Percentiles rank a stretch among this genome's conserved stretches.
These are phyloP conservation scores for Chamaea fasciata DNA, from an alignment of 2,113 vertebrate species.

Conservation along the genomic window DNA sequence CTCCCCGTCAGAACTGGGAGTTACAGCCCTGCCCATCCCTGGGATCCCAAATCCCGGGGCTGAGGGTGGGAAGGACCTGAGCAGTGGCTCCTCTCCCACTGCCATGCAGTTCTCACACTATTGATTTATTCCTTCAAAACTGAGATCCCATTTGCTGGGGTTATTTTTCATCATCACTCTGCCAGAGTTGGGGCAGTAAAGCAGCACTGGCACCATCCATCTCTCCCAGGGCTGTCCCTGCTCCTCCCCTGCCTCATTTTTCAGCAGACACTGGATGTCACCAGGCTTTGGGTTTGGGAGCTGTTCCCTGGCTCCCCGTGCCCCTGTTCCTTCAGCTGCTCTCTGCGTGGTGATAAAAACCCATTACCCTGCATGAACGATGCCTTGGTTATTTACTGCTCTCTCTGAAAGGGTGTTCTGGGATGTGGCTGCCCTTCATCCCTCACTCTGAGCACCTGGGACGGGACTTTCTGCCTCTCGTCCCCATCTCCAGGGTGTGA, in stretches of 20 bases:
- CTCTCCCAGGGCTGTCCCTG: neutral
- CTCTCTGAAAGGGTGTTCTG: neutral
- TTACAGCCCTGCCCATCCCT: neutral
- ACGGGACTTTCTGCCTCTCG: neutral
- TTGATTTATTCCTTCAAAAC: neutral
- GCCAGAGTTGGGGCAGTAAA: neutral
- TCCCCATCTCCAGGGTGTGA: neutral
- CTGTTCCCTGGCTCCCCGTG: neutral
- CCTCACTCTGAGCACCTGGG: neutral
- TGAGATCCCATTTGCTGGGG: neutral
- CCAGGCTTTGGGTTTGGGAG: neutral
- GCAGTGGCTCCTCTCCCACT: neutral
- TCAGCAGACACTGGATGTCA: neutral
- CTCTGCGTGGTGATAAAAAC: neutral
- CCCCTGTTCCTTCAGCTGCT: neutral
- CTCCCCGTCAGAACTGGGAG: no score
- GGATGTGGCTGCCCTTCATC: neutral
- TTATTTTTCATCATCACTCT: neutral
- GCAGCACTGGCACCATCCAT: neutral
- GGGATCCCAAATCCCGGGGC: neutral
- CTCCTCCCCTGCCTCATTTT: neutral
- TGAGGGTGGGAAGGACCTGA: neutral
- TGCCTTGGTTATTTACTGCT: conserved; percentile 10
- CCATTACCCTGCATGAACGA: neutral
- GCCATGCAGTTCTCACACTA: fast-evolving